Evolutionary conservation across 1,140 invertebrate genomes (phyloP).

Genomic region (Varroa destructor): DNA sequence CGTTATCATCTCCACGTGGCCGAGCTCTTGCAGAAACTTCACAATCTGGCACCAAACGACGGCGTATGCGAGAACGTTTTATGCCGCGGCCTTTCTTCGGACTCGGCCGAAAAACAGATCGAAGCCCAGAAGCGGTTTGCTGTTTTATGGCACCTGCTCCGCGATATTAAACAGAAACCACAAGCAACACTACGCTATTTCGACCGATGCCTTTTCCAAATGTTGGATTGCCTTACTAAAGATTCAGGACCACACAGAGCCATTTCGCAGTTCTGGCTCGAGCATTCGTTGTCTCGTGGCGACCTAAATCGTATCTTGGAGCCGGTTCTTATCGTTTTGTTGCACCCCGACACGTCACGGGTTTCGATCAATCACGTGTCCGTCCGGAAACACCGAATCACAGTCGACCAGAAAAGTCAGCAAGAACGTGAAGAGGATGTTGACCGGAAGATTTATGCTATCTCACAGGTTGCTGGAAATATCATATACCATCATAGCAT

Average conservation of each 20-base stretch:
- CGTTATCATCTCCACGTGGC: constrained; percentile 51
- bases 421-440: constrained; percentile 32
- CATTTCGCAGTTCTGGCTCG: constrained; percentile 56
- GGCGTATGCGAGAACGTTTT: constrained; percentile 56
- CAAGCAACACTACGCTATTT: constrained; percentile 45
- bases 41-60: constrained; percentile 51
- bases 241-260: constrained; percentile 56
- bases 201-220: constrained; percentile 56
- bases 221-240: constrained; percentile 60
- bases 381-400: constrained; percentile 47
- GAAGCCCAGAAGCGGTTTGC: constrained; percentile 60
- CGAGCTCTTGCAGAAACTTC: constrained; percentile 55
- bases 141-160: constrained; percentile 61
- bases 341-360: constrained; percentile 65
- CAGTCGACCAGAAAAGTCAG: constrained; percentile 34
- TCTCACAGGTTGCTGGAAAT: constrained; percentile 70
- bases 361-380: constrained; percentile 71
- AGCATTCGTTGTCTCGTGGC: constrained; percentile 57
- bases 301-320: constrained; percentile 64
- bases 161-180: constrained; percentile 47
- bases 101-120: constrained; percentile 43
- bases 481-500: constrained; percentile 61
- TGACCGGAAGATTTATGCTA: constrained; percentile 61
- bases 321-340: constrained; percentile 59
- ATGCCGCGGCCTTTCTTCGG: constrained; percentile 44